Percentiles rank a stretch among this genome's conserved stretches.
These are phyloP conservation scores for Choloepus hoffmanni DNA, from an alignment of 2,113 vertebrate species.

Conservation along the genomic window DNA sequence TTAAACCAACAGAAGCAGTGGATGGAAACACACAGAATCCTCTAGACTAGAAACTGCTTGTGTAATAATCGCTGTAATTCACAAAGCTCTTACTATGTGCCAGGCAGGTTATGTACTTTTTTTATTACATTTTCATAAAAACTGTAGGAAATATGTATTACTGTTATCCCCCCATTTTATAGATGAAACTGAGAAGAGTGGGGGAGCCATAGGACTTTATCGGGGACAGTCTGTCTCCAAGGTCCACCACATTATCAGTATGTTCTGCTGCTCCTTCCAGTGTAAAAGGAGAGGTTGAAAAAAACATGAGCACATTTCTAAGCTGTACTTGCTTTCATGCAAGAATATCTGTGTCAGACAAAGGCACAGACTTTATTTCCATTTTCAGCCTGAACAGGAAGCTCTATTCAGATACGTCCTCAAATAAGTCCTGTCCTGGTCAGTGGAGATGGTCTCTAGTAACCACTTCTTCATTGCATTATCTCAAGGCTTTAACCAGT, in stretches of 20 bases:
- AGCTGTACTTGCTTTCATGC: neutral
- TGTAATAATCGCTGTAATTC: too few relatives aligned
- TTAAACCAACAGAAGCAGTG: neutral
- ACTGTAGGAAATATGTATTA: neutral
- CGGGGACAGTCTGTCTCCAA: neutral
- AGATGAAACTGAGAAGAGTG: neutral
- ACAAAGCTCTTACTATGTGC: neutral
- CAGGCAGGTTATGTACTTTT: neutral
- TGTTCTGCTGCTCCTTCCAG: neutral
- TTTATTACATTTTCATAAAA: neutral
- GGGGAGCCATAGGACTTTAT: neutral
- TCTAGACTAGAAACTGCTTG: neutral
- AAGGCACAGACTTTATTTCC: neutral
- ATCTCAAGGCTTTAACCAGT: neutral
- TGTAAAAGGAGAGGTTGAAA: neutral
- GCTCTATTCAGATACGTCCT: neutral
- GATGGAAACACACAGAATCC: neutral
- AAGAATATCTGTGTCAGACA: neutral
- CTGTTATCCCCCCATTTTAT: neutral
- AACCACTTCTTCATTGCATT: neutral
- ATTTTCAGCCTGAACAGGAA: neutral
- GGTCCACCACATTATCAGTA: neutral
- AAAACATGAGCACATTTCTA: neutral
- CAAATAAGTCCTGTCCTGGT: neutral
- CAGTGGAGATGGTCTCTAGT: neutral